Evolutionary conservation across 92 coral and sea anemone genomes (phyloP), one percentile per base, ranked within the genome.

Genomic region (Siderastrea radians): DNA sequence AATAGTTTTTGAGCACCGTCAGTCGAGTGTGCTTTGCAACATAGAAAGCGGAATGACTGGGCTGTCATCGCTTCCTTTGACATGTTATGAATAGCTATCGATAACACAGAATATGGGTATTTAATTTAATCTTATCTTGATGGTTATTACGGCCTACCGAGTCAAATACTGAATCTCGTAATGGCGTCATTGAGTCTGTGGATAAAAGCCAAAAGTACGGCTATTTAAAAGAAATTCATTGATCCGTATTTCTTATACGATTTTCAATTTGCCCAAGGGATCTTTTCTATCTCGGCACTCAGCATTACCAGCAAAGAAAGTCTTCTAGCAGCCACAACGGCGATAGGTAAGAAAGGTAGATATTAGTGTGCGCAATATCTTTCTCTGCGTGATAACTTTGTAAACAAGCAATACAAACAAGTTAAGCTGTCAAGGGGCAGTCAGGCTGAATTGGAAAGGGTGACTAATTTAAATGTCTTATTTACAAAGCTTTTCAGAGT

Each of bases 381-480:
- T 38, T 49, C 57, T n/a, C 71, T 46, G 83, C 58, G 81, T 55
- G 81, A 62, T 63, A 78, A 15, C 82, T 15, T 64, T 64, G 3
- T 16, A 26, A 26, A 26, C 69, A 19, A 64, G 5, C 69, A 16
- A 64, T 45, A 26, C 38, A 26, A 26, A 26, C 38, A 26, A 26
- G 38, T 26, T 26, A 26, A 26, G 38, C 38, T 0, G 38, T 26
- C 38, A 26, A 26, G 38, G 38, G 38, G 38, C 38, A 26, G 38
- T 26, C 38, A 26, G 38, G 38, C 38, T 26, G 38, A 26, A 26
- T 26, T 26, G 0, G 38, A 26, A 26, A 26, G 38, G 38, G 38
- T 26, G 38, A 26, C 38, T 26, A 26, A 26, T 26, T 26, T 26
- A 26, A 26, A 26, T 26, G 38, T 26, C 38, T 26, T 26, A 26